Base-by-base conservation (phyloP, 1,140 invertebrate genomes). In the Anagrus nilaparvatae region DNA sequence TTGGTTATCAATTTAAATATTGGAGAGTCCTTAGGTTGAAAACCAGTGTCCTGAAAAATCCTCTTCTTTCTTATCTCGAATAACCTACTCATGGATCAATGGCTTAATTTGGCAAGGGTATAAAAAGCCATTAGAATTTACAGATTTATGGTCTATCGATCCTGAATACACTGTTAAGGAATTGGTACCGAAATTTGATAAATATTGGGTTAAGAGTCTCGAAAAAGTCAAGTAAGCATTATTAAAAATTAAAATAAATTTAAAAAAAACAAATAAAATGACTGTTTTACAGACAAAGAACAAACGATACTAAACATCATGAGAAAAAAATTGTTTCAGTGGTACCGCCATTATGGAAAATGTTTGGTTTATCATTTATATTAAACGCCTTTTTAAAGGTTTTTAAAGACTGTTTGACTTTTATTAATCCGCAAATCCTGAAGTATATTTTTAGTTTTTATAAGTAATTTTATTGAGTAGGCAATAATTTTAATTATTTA, bases 21-120 rank as follows among this genome's bases (percentile, higher is more conserved):
- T n/a, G n/a, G 76, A 84, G 50, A 86, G 84, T 65, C 71, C 75
- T 41, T 68, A 76, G 66, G 84, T 75, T 43, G 66, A 93, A 76
- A 84, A 80, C 50, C 81, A 82, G 55, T 94, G 88, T 66, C 94
- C 95, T 34, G 92, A 97, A 62, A 69, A 75, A 37, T 65, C 69
- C 39, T 74, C 88, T 25, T 91, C 92, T 14, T 97, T 95, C 63
- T 74, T 91, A n/a, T 93, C 89, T 16, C 76, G 79, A 38, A 65
- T 98, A 4, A 75, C 85, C 0, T 98, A 93, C 61, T 77, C 81
- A 39, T 99, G 95, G 95, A 95, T 97, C 61, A 85, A 92, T 63
- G 45, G 65, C 1, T 67, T 95, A 50, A 82, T 87, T 1, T 79
- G 85, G 67, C 78, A 76, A 46, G 92, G 92, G 1, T 96, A 84